A percentile compares a stretch with the other conserved stretches of the same genome.
Evolutionary conservation across 2,888 invertebrate genomes (phyloP).

Genomic region (Acronicta leporina): DNA sequence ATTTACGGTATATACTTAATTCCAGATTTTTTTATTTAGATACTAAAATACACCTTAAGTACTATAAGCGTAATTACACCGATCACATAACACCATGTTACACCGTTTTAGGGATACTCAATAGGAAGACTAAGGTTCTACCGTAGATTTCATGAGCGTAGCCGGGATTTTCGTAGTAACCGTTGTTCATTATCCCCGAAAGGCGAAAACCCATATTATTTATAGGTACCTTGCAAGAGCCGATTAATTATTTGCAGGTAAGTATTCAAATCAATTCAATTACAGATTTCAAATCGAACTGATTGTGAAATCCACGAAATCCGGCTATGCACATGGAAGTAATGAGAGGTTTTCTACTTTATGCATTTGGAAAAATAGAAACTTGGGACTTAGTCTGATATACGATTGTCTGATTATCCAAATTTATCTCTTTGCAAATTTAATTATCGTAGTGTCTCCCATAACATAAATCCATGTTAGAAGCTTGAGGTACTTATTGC

Average conservation of each 20-base stretch:
- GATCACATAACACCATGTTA: constrained; percentile 82
- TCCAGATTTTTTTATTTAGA: constrained; percentile 44
- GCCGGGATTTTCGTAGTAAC: constrained; percentile 14
- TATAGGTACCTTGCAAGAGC: too few relatives aligned
- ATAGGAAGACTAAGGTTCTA: constrained; percentile 70
- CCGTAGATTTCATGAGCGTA: constrained; percentile 29
- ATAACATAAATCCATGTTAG: too few relatives aligned
- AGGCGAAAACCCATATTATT: background rate
- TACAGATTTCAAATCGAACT: too few relatives aligned
- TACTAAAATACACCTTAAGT: constrained; percentile 69
- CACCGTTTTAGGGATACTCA: constrained; percentile 69
- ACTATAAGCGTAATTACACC: constrained; percentile 87
- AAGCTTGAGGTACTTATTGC: too few relatives aligned
- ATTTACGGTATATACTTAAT: constrained; percentile 25
- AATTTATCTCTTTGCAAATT: constrained; percentile 13
- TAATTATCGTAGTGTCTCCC: too few relatives aligned
- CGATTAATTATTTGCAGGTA: too few relatives aligned
- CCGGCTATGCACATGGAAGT: constrained; percentile 31
- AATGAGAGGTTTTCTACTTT: constrained; percentile 39
- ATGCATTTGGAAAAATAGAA: constrained; percentile 15
- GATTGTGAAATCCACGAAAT: background rate
- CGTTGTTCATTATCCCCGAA: background rate
- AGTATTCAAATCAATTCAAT: too few relatives aligned
- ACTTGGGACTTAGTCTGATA: too few relatives aligned
- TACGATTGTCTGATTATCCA: background rate